Conservation (phyloP, 2,797 vertebrate species). For the Serranus cabrilla region DNA sequence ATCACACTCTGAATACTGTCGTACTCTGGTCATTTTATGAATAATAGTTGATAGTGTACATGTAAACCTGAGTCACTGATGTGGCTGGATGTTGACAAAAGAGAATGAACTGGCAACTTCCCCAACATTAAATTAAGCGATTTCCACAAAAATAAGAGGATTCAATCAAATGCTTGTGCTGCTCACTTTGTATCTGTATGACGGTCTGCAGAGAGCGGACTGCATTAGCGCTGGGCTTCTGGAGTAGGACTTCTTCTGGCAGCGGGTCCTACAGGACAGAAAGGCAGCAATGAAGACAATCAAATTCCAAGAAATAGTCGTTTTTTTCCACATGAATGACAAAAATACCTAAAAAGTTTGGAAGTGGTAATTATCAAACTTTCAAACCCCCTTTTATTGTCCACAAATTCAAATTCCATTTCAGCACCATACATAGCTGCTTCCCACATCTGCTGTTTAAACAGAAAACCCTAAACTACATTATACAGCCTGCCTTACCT, state of each 20-base stretch:
- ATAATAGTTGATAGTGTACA: no score
- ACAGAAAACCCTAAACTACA: background rate
- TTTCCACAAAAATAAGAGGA: background rate
- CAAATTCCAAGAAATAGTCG: background rate
- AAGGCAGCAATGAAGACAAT: background rate
- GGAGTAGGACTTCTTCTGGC: constrained; percentile 89
- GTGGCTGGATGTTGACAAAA: no score
- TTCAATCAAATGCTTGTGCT: background rate
- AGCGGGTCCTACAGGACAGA: constrained; percentile 86
- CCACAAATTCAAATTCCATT: constrained; percentile 10
- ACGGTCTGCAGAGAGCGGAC: constrained; percentile 92
- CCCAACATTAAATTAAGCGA: background rate
- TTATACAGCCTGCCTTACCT: constrained; percentile 83
- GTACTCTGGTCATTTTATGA: no score
- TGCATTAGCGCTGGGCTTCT: constrained; percentile 91
- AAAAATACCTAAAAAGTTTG: no score
- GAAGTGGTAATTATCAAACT: no score
- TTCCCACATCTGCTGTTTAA: background rate
- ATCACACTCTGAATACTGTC: no score
- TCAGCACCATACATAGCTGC: background rate
- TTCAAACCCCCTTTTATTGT: background rate
- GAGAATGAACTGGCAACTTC: background rate
- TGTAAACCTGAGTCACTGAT: no score
- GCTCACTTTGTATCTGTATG: constrained; percentile 90
- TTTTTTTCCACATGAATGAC: no score